Evolutionary conservation across 2,113 vertebrate species (phyloP).

Genomic region (Scomber colias): DNA sequence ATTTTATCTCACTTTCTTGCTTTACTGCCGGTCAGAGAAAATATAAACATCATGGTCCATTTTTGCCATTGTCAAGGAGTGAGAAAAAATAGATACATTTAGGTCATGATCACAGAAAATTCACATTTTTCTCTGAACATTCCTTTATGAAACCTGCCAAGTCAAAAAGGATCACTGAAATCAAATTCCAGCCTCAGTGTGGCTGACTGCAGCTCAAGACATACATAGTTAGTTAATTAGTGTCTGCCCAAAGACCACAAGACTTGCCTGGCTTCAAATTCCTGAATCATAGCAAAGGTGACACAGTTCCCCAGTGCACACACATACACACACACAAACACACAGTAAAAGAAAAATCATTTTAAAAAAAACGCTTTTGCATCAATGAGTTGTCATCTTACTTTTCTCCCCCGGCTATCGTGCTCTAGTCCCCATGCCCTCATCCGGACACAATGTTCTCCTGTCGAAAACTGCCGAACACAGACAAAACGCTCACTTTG

Average conservation of each 20-base stretch:
- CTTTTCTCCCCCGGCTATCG: conserved; percentile 49
- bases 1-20: neutral
- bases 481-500: conserved; percentile 84
- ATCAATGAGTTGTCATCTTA: conserved; percentile 54
- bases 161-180: conserved; percentile 26
- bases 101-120: neutral
- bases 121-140: conserved; percentile 15
- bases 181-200: conserved; percentile 19
- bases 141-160: neutral
- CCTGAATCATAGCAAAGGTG: conserved; percentile 28
- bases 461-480: conserved; percentile 80
- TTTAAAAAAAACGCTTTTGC: conserved; percentile 18
- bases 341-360: conserved; percentile 12
- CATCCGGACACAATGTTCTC: conserved; percentile 78
- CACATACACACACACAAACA: conserved; percentile 9
- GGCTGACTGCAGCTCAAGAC: conserved; percentile 22
- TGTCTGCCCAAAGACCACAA: conserved; percentile 27
- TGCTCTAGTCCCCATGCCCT: conserved; percentile 61
- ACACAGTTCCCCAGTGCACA: conserved; percentile 16
- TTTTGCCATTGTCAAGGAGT: neutral
- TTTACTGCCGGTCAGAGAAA: neutral
- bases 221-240: conserved; percentile 22
- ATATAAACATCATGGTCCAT: neutral
- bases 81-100: neutral
- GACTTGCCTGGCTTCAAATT: conserved; percentile 21